Evolutionary conservation across 1,140 invertebrate genomes (phyloP), one percentile per base, ranked within the genome.

Genomic region (Aphelenchoides fujianensis): DNA sequence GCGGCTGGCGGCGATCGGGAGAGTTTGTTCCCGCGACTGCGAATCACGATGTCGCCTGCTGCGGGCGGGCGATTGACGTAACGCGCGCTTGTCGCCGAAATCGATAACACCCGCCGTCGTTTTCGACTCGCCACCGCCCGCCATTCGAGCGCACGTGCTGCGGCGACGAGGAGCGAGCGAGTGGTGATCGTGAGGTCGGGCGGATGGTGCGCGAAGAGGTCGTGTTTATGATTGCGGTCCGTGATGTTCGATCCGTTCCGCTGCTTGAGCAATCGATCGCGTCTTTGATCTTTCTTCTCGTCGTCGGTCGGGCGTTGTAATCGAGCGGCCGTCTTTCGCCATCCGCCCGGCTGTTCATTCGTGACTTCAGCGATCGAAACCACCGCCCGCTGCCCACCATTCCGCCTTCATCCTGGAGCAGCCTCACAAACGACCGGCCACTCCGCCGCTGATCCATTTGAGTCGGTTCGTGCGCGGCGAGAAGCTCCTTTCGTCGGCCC

Each of bases 11-110:
- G 16, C 30, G 16, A 19, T n/a, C 31, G n/a, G 19, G 31, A 61
- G 41, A 48, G 41, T 48, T 48, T 48, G 41, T 48, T 48, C 41
- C 41, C 41, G 41, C 41, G 23, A 48, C 41, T 48, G 41, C 41
- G 41, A 48, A 48, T 48, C 41, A 48, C 41, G 41, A 48, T 48
- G 41, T 48, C 41, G 41, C 23, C 23, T 12, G 12, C 12, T 48
- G 12, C 23, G 12, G 41, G 23, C 23, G 12, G 41, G 12, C 41
- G 12, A 48, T 48, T 48, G 41, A 48, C 41, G 41, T 48, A 12
- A 23, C 12, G 12, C 12, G 12, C 23, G 12, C 41, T 48, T 48
- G 41, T 48, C 41, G 41, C 23, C 41, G 41, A 48, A 48, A 48
- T 23, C 41, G 41, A 48, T 48, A 48, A 48, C 41, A 48, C 41